These are phyloP conservation scores for Hololepta plana DNA, from an alignment of 2,888 invertebrate species.

Conservation along the genomic window DNA sequence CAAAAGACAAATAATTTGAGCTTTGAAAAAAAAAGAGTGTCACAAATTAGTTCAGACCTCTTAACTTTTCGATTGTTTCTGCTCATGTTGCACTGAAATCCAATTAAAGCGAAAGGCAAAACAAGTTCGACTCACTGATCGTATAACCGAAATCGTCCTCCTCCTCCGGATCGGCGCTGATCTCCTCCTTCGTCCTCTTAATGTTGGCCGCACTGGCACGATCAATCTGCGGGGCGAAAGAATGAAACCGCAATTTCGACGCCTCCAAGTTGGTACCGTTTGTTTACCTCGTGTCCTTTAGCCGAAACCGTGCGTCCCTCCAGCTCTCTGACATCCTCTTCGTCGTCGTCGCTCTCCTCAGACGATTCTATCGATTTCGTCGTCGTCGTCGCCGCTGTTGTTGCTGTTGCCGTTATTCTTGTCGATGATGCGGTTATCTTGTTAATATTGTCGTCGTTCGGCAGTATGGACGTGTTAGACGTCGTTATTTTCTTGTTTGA, in stretches of 20 bases:
- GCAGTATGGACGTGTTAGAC: too few species aligned
- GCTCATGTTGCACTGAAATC: neutral
- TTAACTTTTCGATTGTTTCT: neutral
- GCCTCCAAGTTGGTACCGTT: too few species aligned
- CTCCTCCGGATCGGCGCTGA: constrained; percentile 61
- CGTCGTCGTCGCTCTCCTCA: constrained; percentile 41
- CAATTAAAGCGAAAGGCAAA: neutral
- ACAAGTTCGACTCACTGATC: constrained; percentile 58
- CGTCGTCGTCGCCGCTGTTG: constrained; percentile 9
- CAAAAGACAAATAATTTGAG: too few species aligned
- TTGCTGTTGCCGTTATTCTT: constrained; percentile 8
- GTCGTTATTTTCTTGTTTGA: too few species aligned
- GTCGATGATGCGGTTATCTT: too few species aligned
- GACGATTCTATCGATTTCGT: constrained; percentile 9
- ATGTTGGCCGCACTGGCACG: constrained; percentile 76
- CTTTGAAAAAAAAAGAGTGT: too few species aligned
- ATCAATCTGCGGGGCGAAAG: constrained; percentile 64
- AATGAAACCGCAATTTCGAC: constrained; percentile 4
- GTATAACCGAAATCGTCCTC: constrained; percentile 92
- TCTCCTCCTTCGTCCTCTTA: constrained; percentile 57
- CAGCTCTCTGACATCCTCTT: constrained; percentile 57
- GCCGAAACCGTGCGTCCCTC: constrained; percentile 66
- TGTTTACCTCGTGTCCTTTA: constrained; percentile 58
- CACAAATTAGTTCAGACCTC: too few species aligned
- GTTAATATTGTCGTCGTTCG: too few species aligned